Evolutionary conservation across 2,113 vertebrate species (phyloP).

Genomic region (Psilopsiagon aurifrons): DNA sequence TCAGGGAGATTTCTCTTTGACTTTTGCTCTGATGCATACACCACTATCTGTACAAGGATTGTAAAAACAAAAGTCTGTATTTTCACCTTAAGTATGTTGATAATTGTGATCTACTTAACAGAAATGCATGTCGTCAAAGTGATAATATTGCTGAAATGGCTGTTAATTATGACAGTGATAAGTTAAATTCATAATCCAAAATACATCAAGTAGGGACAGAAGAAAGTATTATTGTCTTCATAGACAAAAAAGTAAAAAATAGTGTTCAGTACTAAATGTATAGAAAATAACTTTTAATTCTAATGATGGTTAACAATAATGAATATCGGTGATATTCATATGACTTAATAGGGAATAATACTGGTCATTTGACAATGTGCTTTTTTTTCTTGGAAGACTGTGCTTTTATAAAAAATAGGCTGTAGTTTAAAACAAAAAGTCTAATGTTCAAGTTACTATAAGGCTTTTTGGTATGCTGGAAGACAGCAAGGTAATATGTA

Average conservation of each 20-base stretch:
- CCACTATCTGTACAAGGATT: accelerated
- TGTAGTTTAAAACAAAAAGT: neutral
- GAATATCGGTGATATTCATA: neutral
- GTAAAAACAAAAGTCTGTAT: neutral
- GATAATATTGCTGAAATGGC: neutral
- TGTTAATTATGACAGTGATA: neutral
- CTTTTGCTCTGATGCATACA: neutral
- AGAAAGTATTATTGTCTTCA: neutral
- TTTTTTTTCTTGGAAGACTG: neutral
- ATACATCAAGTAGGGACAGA: neutral
- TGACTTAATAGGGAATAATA: neutral
- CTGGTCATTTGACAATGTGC: accelerated
- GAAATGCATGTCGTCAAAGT: neutral
- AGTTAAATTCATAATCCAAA: neutral
- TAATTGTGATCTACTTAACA: neutral
- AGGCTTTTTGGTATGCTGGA: neutral
- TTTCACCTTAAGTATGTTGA: neutral
- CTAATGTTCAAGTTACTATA: neutral
- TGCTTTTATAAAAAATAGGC: neutral
- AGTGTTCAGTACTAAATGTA: neutral
- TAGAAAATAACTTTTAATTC: neutral
- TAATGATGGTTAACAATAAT: neutral
- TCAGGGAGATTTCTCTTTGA: neutral
- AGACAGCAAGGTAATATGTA: neutral
- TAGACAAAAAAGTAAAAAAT: neutral